phyloP scores from a whole-genome alignment of 1,140 invertebrate species.

The Apis florea region DNA sequence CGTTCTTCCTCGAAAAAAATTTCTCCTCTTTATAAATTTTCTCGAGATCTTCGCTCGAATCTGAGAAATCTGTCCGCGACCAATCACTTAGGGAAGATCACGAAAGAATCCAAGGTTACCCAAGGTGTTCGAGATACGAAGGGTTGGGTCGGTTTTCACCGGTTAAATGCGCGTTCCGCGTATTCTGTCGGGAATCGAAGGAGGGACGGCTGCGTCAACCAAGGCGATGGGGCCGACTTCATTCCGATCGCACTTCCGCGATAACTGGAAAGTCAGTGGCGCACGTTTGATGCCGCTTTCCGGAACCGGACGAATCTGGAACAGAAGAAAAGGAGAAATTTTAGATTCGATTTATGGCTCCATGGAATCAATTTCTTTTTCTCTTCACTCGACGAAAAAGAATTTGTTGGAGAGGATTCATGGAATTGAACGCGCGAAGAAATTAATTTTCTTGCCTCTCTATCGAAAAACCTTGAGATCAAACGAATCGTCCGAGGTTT shows the following conservation, averaged over 20 bases:
- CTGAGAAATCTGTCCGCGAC: not conserved
- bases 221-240: conserved; percentile 26
- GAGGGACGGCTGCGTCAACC: conserved; percentile 17
- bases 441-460: not conserved
- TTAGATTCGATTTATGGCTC: not conserved
- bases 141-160: not conserved
- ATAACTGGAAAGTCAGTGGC: conserved; percentile 9
- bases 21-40: not conserved
- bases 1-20: too few relatives aligned
- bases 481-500: not conserved
- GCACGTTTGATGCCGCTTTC: not conserved
- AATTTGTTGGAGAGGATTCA: not conserved
- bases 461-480: not conserved
- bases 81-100: too few relatives aligned
- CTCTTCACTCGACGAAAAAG: too few relatives aligned
- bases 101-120: too few relatives aligned
- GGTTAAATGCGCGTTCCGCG: conserved; percentile 30
- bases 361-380: too few relatives aligned
- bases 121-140: not conserved
- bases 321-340: conserved; percentile 13
- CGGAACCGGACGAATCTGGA: conserved; percentile 33
- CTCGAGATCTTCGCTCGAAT: not conserved
- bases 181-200: not conserved
- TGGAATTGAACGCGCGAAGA: too few relatives aligned
- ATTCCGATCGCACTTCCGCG: conserved; percentile 35